These are phyloP conservation scores for Pandemis corylana DNA, from an alignment of 2,888 invertebrate species.

Conservation along the genomic window DNA sequence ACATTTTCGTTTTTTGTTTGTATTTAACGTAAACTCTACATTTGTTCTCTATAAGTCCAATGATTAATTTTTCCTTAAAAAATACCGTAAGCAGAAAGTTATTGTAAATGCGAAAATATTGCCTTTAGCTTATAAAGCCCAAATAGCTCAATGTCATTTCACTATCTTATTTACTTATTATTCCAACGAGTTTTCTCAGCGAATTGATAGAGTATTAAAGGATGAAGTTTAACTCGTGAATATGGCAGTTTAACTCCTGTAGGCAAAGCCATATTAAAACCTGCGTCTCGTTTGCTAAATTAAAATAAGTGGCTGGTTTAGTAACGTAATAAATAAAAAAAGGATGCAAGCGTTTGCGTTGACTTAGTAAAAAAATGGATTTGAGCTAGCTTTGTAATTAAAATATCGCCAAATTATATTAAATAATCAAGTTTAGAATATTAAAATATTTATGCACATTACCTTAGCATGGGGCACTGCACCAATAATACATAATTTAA, in stretches of 20 bases:
- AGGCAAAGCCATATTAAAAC: not conserved
- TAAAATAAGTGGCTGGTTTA: not conserved
- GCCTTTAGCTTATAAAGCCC: not conserved
- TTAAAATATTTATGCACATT: slow-evolving; percentile 50
- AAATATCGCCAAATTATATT: not conserved
- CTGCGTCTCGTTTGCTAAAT: not conserved
- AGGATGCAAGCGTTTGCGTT: not conserved
- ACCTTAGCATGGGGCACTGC: slow-evolving; percentile 73
- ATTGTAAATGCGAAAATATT: slow-evolving; percentile 1
- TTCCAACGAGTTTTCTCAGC: not conserved
- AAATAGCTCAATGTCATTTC: not conserved
- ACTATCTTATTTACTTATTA: not conserved
- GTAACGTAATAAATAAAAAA: not conserved
- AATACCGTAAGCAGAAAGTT: not conserved
- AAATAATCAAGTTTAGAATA: not conserved
- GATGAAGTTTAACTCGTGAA: not conserved
- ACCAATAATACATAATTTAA: slow-evolving; percentile 67
- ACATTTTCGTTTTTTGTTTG: too few species aligned
- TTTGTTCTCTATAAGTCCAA: too few species aligned
- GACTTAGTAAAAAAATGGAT: not conserved
- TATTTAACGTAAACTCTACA: too few species aligned
- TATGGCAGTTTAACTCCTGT: not conserved
- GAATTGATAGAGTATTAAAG: not conserved
- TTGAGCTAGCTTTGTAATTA: not conserved
- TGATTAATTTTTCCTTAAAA: too few species aligned